Evolutionary conservation across 2,888 invertebrate species (phyloP).

Genomic region (Cataglyphis albicans): DNA sequence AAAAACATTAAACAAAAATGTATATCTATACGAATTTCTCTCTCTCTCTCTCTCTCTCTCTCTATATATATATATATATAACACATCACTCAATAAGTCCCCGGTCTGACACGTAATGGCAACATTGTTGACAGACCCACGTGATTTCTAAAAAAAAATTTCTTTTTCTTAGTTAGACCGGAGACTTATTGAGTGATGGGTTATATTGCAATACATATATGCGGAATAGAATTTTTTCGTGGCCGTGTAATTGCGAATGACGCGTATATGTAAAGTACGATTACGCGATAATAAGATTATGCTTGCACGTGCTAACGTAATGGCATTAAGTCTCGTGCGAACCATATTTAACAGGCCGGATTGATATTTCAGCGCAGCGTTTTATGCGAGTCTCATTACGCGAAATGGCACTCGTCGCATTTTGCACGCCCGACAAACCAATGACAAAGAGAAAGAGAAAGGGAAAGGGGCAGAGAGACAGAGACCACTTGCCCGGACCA

Average conservation of each 20-base stretch:
- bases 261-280: neutral
- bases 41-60: no score
- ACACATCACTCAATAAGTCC: no score
- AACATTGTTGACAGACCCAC: no score
- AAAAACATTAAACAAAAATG: neutral
- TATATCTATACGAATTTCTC: neutral
- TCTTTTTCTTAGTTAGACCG: no score
- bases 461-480: neutral
- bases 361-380: constrained; percentile 38
- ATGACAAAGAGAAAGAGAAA: neutral
- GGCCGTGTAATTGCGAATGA: neutral
- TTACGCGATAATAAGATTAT: neutral
- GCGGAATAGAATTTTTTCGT: neutral
- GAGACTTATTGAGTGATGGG: no score
- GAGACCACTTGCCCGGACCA: constrained; percentile 28
- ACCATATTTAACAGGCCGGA: constrained; percentile 13
- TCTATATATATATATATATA: no score
- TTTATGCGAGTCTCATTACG: constrained; percentile 34
- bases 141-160: no score
- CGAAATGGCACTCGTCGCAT: constrained; percentile 41
- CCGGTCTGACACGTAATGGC: no score
- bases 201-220: no score
- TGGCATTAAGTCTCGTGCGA: constrained; percentile 9
- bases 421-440: constrained; percentile 14
- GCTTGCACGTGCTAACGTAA: neutral